Percentiles rank a stretch among this genome's conserved stretches.
Conservation (phyloP, 2,888 invertebrate species). For the Leucophenga maculata region DNA sequence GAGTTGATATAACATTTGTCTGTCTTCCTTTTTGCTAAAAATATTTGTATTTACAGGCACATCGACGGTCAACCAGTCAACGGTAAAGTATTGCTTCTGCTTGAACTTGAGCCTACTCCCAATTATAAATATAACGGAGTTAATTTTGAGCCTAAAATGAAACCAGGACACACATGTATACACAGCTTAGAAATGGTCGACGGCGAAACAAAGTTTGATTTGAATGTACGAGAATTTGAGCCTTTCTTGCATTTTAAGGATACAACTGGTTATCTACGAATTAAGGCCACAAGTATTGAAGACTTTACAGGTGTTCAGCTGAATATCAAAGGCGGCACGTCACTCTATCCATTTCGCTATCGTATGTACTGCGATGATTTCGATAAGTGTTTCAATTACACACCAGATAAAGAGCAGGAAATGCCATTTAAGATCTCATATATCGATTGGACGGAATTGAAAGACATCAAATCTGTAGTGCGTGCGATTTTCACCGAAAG, state of each 20-base stretch:
- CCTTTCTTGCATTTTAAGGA: slow-evolving; percentile 46
- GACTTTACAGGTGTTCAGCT: slow-evolving; percentile 86
- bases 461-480: slow-evolving; percentile 76
- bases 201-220: slow-evolving; percentile 64
- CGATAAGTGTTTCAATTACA: slow-evolving; percentile 76
- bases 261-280: slow-evolving; percentile 53
- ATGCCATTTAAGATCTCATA: slow-evolving; percentile 82
- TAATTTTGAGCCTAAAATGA: slow-evolving; percentile 34
- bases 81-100: slow-evolving; percentile 87
- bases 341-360: slow-evolving; percentile 84
- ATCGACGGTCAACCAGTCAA: slow-evolving; percentile 83
- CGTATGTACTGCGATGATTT: slow-evolving; percentile 75
- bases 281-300: slow-evolving; percentile 94
- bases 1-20: slow-evolving; percentile 38
- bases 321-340: slow-evolving; percentile 82
- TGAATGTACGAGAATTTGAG: slow-evolving; percentile 61
- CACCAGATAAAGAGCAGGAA: slow-evolving; percentile 89
- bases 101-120: slow-evolving; percentile 77
- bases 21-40: background rate
- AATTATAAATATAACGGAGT: slow-evolving; percentile 6
- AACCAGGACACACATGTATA: slow-evolving; percentile 50
- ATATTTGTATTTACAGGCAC: slow-evolving; percentile 75
- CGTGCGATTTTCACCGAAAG: slow-evolving; percentile 59
- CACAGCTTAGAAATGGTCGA: slow-evolving; percentile 60
- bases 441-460: slow-evolving; percentile 80